A percentile compares a stretch with the other conserved stretches of the same genome.
Evolutionary conservation across 2,797 vertebrate species (phyloP).

Genomic region (Danio albolineatus): DNA sequence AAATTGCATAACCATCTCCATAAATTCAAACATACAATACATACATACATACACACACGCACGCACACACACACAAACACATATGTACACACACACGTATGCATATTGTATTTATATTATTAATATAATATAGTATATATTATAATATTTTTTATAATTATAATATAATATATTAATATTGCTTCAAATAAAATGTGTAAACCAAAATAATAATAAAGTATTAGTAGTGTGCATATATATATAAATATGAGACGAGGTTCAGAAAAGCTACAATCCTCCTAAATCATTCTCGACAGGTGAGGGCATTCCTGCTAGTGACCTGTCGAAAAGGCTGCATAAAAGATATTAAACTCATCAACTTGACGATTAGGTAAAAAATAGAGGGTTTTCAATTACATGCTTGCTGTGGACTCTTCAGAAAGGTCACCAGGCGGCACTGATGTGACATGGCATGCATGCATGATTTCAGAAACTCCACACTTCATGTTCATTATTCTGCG

Average conservation of each 20-base stretch:
- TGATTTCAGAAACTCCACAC: slow-evolving; percentile 18
- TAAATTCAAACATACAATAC: too few relatives aligned
- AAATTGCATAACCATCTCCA: too few relatives aligned
- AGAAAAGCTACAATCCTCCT: neutral
- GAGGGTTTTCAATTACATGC: slow-evolving; percentile 28
- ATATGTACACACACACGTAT: too few relatives aligned
- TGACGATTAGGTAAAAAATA: slow-evolving; percentile 30
- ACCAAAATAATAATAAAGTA: too few relatives aligned
- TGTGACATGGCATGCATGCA: slow-evolving; percentile 18
- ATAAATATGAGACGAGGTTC: neutral
- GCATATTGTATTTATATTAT: too few relatives aligned
- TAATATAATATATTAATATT: too few relatives aligned
- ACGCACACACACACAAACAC: too few relatives aligned
- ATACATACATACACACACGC: too few relatives aligned
- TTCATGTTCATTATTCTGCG: slow-evolving; percentile 27
- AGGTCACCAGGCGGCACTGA: slow-evolving; percentile 25
- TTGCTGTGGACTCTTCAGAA: slow-evolving; percentile 36
- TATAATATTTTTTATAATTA: too few relatives aligned
- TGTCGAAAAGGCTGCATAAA: slow-evolving; percentile 11
- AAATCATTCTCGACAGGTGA: slow-evolving; percentile 23
- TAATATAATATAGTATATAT: too few relatives aligned
- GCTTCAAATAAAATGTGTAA: too few relatives aligned
- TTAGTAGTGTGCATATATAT: too few relatives aligned
- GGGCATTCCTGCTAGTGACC: slow-evolving; percentile 26
- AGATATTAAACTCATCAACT: slow-evolving; percentile 37